phyloP scores from a whole-genome alignment of 2,888 invertebrate genomes.

The Cryptosula pallasiana region DNA sequence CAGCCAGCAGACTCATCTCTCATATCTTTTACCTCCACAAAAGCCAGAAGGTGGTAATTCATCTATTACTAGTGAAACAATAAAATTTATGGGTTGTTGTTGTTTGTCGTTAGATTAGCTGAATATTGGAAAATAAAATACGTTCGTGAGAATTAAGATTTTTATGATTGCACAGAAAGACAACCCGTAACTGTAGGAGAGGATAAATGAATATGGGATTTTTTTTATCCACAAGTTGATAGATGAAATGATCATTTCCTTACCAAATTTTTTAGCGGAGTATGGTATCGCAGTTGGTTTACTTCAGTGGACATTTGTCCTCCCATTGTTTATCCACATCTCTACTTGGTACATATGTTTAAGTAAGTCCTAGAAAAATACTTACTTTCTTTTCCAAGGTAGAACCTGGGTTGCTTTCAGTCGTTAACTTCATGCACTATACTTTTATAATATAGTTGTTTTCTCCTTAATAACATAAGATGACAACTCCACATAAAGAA shows the following conservation, averaged over 20 bases:
- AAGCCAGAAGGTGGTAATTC: not conserved
- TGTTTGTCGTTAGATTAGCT: too few species aligned
- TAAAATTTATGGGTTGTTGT: too few species aligned
- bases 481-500: too few species aligned
- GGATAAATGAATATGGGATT: not conserved
- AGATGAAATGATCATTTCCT: not conserved
- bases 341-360: not conserved
- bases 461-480: too few species aligned
- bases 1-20: not conserved
- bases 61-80: too few species aligned
- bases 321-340: not conserved
- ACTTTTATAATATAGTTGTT: too few species aligned
- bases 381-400: not conserved
- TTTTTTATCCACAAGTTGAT: not conserved
- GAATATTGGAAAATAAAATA: too few species aligned
- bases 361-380: not conserved
- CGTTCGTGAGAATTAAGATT: too few species aligned
- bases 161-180: too few species aligned
- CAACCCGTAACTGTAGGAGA: not conserved
- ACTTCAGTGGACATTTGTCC: not conserved
- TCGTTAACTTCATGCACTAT: too few species aligned
- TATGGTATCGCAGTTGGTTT: not conserved
- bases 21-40: not conserved
- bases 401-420: not conserved
- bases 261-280: not conserved